Evolutionary conservation across 2,113 vertebrate genomes (phyloP).

Genomic region (Sakesphorus luctuosus): DNA sequence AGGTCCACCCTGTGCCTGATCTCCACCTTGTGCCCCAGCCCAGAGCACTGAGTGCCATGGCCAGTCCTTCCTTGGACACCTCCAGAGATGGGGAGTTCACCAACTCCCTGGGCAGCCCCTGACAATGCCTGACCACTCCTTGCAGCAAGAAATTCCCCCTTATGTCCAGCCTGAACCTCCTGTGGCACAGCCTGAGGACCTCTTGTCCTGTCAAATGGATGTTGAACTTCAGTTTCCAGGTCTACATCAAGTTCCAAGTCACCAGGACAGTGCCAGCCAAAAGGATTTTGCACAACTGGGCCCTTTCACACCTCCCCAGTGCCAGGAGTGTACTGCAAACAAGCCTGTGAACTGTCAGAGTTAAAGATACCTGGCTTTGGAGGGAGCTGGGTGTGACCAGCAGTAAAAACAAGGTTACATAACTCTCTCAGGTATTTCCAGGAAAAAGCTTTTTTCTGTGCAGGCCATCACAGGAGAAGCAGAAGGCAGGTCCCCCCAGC

Average conservation of each 20-base stretch:
- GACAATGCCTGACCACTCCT: background rate
- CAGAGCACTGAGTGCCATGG: background rate
- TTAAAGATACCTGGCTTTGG: background rate
- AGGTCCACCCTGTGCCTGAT: background rate
- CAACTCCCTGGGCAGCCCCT: background rate
- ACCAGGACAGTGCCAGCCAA: background rate
- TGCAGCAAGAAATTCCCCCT: background rate
- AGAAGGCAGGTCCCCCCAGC: fast-evolving
- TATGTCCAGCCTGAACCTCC: background rate
- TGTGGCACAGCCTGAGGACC: background rate
- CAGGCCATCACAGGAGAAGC: background rate
- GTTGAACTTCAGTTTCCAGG: background rate
- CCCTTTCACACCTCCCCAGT: background rate
- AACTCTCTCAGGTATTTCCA: background rate
- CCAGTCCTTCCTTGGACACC: background rate
- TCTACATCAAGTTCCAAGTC: background rate
- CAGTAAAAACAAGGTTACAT: background rate
- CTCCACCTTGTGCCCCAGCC: too few relatives aligned
- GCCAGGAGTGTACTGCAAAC: background rate
- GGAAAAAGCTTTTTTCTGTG: background rate
- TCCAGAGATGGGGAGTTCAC: background rate
- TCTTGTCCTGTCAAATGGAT: background rate
- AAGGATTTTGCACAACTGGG: background rate
- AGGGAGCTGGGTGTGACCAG: background rate
- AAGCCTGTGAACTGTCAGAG: background rate